Conservation (phyloP, 2,113 vertebrate species). For the Entomyzon cyanotis region DNA sequence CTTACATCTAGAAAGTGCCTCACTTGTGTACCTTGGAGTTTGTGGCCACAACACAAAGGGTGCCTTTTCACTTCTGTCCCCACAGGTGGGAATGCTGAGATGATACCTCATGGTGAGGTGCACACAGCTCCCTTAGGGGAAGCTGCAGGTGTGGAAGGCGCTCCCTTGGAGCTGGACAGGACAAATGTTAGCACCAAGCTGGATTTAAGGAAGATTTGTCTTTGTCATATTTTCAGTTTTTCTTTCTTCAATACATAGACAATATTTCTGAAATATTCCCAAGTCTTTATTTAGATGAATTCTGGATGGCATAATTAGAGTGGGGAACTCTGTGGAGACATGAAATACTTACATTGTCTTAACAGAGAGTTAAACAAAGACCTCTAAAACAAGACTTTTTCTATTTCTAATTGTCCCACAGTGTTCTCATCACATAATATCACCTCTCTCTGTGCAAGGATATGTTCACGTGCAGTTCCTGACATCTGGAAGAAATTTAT, state of each 20-base stretch:
- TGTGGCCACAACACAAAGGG: neutral
- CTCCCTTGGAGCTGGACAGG: neutral
- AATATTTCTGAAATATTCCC: neutral
- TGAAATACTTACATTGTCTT: neutral
- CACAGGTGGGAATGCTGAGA: neutral
- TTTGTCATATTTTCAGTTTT: neutral
- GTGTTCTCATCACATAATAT: neutral
- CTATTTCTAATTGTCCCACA: neutral
- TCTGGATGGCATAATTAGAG: neutral
- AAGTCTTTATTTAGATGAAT: neutral
- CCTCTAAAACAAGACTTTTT: neutral
- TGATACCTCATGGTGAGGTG: neutral
- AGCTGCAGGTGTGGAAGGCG: accelerated
- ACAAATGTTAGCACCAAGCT: neutral
- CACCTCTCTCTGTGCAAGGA: neutral
- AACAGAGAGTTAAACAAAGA: neutral
- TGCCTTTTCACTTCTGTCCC: neutral
- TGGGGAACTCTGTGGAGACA: neutral
- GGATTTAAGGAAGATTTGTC: neutral
- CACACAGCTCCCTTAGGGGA: neutral
- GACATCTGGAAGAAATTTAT: slow-evolving; percentile 40
- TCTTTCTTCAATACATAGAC: neutral
- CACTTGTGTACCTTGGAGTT: neutral
- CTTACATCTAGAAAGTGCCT: neutral
- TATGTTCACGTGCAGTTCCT: neutral